Percentiles rank a stretch among this genome's conserved stretches.
Evolutionary conservation across 2,113 vertebrate species (phyloP).

Genomic region (Cochlearius cochlearius): DNA sequence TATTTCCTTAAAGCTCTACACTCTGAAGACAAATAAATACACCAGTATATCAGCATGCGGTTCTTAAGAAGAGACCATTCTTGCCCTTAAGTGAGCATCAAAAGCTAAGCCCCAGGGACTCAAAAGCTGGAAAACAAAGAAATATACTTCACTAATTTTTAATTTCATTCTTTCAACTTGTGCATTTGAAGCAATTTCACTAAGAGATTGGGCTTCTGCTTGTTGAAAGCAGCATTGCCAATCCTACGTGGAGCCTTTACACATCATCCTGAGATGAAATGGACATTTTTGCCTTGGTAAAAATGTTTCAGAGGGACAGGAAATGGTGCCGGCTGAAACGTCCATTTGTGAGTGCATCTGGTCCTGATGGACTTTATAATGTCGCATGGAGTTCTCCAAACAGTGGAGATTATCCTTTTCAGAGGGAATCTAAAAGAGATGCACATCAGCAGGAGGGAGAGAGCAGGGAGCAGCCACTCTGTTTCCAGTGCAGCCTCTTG

Average conservation of each 20-base stretch:
- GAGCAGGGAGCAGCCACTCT: background rate
- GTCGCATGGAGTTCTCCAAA: background rate
- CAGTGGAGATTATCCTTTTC: background rate
- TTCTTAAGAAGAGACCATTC: background rate
- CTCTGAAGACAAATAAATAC: background rate
- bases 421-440: background rate
- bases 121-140: background rate
- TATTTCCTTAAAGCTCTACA: background rate
- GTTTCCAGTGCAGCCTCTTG: background rate
- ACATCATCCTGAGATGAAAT: background rate
- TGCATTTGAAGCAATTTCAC: background rate
- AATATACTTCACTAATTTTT: background rate
- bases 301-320: background rate
- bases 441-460: background rate
- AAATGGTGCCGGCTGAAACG: accelerated
- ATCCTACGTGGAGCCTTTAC: background rate
- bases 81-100: background rate
- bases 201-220: background rate
- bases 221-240: background rate
- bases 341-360: background rate
- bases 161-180: background rate
- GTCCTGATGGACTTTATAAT: background rate
- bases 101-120: background rate
- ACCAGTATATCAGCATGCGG: background rate
- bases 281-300: background rate